Conservation (phyloP, 2,113 vertebrate genomes). For the Carollia perspicillata region DNA sequence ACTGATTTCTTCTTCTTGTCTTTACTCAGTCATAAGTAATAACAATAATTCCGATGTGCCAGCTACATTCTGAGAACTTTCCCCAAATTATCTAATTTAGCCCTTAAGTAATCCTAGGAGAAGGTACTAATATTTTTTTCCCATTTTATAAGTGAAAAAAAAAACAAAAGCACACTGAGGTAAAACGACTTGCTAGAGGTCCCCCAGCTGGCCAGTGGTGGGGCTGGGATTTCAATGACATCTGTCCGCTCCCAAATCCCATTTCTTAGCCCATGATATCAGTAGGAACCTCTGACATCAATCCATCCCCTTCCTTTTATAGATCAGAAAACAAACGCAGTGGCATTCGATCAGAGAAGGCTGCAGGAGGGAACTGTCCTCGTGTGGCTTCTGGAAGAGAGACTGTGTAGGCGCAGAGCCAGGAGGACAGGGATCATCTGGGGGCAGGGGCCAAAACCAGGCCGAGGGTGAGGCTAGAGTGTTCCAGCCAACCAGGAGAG, state of each 20-base stretch:
- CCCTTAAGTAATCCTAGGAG: not conserved
- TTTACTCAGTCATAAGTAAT: not conserved
- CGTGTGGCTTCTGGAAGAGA: not conserved
- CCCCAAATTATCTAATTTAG: not conserved
- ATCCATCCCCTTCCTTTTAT: not conserved
- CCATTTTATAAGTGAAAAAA: not conserved
- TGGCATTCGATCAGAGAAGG: not conserved
- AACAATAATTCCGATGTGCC: not conserved
- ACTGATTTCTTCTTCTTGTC: not conserved
- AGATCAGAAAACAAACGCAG: conserved; percentile 18
- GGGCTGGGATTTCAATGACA: not conserved
- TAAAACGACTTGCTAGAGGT: not conserved
- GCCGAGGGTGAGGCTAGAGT: not conserved
- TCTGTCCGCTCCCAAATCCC: not conserved
- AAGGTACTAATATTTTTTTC: not conserved
- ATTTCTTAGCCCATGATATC: conserved; percentile 16
- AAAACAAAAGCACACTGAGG: not conserved
- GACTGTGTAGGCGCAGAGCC: not conserved
- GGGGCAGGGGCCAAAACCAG: not conserved
- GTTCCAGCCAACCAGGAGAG: not conserved
- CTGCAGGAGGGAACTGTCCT: not conserved
- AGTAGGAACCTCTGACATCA: conserved; percentile 24
- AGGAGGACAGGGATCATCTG: not conserved
- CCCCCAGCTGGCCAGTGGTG: not conserved
- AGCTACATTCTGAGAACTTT: not conserved